These are phyloP conservation scores for Antheraea pernyi DNA, from an alignment of 1,140 invertebrate species.

Conservation along the genomic window DNA sequence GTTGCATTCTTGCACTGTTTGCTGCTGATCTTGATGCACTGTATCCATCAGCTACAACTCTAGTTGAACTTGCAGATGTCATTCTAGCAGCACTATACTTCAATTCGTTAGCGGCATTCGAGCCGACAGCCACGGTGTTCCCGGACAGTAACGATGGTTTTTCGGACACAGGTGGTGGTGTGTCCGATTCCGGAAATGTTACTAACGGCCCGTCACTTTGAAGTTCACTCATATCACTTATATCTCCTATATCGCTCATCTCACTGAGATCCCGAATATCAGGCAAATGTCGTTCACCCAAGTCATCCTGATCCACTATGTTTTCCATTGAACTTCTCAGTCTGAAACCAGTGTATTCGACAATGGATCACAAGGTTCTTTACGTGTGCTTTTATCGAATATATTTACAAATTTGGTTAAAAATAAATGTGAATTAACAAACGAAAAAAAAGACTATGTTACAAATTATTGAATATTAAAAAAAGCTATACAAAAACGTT, in stretches of 20 bases:
- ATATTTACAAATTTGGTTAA: too few relatives aligned
- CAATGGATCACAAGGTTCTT: not conserved
- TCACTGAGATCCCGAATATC: conserved; percentile 79
- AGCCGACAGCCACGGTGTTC: conserved; percentile 54
- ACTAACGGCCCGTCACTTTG: conserved; percentile 81
- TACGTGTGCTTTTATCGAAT: too few relatives aligned
- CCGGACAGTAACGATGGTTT: conserved; percentile 70
- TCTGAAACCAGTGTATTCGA: conserved; percentile 55
- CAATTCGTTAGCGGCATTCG: conserved; percentile 68
- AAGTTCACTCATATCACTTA: conserved; percentile 77
- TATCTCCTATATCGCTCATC: conserved; percentile 68
- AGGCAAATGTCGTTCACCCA: conserved; percentile 57
- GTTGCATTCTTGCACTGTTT: conserved; percentile 89
- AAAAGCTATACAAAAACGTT: conserved; percentile 37
- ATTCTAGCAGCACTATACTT: conserved; percentile 88
- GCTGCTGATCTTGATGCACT: conserved; percentile 87
- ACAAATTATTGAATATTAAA: conserved; percentile 18
- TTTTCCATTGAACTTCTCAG: conserved; percentile 84
- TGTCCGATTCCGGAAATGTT: conserved; percentile 88
- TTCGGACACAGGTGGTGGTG: conserved; percentile 79
- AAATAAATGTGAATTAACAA: conserved; percentile 5
- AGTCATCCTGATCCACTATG: conserved; percentile 80
- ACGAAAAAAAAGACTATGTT: not conserved
- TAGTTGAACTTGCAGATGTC: conserved; percentile 90
- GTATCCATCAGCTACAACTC: conserved; percentile 89